Base-by-base conservation (phyloP, 2,113 vertebrate species). In the Sceloporus undulatus region DNA sequence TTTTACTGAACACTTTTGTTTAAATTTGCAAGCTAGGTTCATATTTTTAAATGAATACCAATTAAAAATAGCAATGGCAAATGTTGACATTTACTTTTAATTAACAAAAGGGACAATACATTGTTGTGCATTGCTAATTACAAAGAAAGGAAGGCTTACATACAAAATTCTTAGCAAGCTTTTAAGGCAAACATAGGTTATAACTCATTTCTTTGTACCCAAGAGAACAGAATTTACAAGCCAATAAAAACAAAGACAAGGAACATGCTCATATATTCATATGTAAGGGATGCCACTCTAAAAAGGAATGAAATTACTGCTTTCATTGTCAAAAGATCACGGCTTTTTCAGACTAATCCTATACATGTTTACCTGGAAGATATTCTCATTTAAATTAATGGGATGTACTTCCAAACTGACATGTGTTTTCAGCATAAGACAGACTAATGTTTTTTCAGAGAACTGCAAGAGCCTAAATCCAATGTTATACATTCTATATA, bases 31-130 rank as follows among this genome's bases (percentile, higher is more conserved):
- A 56, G 75, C 19, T 79, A 4, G 29, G 27, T 16, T 56, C 14
- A 18, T 10, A 56, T 79, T 79, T 23, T 54, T 56, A 54, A 79
- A 56, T 16, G 54, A 79, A 29, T 79, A 23, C 52, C 19, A 79
- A 54, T 79, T 54, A 27, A 56, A n/a, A 79, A 79, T 52, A 56
- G 13, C 52, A 48, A 54, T 56, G 48, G 27, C 77, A 56, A 14
- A 56, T 54, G 48, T 52, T 79, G 52, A 79, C 52, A 79, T 78
- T 78, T 78, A 52, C 76, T 78, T 78, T 78, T 76, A 76, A 76
- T 76, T 76, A 76, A 40, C 74, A 76, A 42, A 76, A 76, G 74
- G 16, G 18, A 40, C 34, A 76, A 76, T 78, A 27, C 9, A 78
- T 27, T 27, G 38, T 74, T 74, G 4, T 78, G 42, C 76, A 23